Evolutionary conservation across 2,113 vertebrate genomes (phyloP).

Genomic region (Ailurus styani): DNA sequence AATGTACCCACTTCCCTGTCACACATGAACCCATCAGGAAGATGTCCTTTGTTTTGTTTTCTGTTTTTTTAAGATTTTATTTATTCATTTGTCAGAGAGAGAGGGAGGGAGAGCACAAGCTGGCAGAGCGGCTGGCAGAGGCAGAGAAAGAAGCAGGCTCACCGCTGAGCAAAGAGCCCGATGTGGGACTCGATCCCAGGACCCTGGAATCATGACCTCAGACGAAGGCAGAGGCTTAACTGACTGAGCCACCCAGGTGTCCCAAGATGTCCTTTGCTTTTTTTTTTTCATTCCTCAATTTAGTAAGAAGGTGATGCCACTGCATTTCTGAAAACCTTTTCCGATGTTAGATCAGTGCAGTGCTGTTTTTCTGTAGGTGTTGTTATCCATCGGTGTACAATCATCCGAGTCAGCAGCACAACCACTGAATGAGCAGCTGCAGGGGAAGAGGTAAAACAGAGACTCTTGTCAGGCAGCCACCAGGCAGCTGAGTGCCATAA

Average conservation of each 20-base stretch:
- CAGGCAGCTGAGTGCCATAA: neutral
- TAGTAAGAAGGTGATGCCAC: neutral
- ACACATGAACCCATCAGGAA: neutral
- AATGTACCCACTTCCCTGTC: neutral
- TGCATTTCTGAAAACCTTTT: slow-evolving; percentile 18
- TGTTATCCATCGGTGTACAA: neutral
- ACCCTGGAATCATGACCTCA: too few species aligned
- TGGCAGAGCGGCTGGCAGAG: too few species aligned
- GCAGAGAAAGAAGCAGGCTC: too few species aligned
- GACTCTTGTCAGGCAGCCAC: neutral
- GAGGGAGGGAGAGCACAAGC: too few species aligned
- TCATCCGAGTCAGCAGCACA: neutral
- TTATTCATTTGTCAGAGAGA: too few species aligned
- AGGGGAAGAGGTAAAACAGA: neutral
- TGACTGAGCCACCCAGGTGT: too few species aligned
- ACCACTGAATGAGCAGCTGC: neutral
- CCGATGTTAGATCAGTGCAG: neutral
- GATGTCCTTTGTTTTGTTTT: neutral
- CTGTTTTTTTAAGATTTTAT: too few species aligned
- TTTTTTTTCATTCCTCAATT: neutral
- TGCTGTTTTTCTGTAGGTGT: neutral
- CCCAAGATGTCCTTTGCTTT: neutral
- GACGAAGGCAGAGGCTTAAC: too few species aligned
- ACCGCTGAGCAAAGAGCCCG: too few species aligned
- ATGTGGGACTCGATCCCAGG: too few species aligned